Percentiles rank a stretch among this genome's conserved stretches.
These are phyloP conservation scores for Yoshiicerus persimilis DNA, from an alignment of 1,140 invertebrate species.

Conservation along the genomic window DNA sequence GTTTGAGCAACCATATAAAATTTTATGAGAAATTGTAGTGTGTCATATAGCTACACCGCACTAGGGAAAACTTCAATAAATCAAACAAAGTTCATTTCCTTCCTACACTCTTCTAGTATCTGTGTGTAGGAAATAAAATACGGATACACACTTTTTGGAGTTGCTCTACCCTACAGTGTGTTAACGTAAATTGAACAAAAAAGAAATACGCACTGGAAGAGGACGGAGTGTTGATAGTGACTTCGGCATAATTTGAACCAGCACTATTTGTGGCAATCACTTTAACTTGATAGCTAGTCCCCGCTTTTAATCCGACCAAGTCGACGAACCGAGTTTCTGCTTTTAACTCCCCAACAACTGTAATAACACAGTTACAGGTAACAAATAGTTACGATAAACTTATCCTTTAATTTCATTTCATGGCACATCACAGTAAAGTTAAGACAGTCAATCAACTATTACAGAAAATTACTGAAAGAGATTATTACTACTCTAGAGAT, in stretches of 20 bases:
- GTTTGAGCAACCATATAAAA: background rate
- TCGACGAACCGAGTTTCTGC: constrained; percentile 33
- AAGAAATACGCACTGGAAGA: background rate
- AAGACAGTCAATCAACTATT: background rate
- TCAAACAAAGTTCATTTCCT: constrained; percentile 14
- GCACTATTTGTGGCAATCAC: constrained; percentile 81
- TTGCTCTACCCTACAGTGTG: background rate
- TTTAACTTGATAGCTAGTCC: constrained; percentile 74
- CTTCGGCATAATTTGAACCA: constrained; percentile 71
- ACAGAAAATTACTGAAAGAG: too few species aligned
- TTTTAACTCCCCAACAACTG: constrained; percentile 27
- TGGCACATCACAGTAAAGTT: background rate
- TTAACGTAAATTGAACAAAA: background rate
- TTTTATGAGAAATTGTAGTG: constrained; percentile 15
- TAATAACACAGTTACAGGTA: background rate
- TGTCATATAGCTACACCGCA: constrained; percentile 7
- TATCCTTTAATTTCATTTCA: background rate
- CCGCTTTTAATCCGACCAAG: constrained; percentile 67
- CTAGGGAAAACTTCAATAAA: constrained; percentile 1
- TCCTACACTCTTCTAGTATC: background rate
- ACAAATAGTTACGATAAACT: background rate
- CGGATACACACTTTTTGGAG: background rate
- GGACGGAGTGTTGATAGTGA: constrained; percentile 31
- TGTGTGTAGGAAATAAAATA: background rate
- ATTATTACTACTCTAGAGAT: too few species aligned